phyloP scores from a whole-genome alignment of 2,797 vertebrate species.

The Gila robusta region DNA sequence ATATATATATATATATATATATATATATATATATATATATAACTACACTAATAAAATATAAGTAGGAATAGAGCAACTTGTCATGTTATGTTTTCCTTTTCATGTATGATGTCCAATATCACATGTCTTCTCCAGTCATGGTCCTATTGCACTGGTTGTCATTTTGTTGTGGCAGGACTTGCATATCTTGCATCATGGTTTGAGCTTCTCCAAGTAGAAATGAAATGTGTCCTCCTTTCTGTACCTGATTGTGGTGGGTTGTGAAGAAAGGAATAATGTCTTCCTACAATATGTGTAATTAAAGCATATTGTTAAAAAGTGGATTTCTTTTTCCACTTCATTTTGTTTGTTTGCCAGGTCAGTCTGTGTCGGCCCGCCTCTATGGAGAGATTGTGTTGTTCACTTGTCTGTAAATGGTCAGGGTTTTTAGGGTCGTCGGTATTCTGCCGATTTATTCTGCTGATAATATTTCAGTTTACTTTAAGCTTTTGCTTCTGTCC shows the following conservation, averaged over 20 bases:
- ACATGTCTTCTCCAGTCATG: not conserved
- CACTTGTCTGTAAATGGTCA: too few species aligned
- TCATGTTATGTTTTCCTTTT: not conserved
- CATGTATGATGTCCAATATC: not conserved
- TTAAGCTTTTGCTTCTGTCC: not conserved
- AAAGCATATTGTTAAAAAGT: not conserved
- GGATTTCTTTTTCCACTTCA: not conserved
- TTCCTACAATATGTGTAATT: not conserved
- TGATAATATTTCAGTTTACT: not conserved
- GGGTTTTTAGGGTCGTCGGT: too few species aligned
- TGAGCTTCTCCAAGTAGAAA: not conserved
- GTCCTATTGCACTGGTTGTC: not conserved
- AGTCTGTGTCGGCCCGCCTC: not conserved
- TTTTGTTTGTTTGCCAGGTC: not conserved
- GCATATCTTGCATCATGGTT: not conserved
- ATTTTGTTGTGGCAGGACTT: not conserved
- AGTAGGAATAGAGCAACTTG: not conserved
- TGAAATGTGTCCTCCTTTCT: not conserved
- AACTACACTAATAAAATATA: conserved; percentile 13
- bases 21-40: too few species aligned
- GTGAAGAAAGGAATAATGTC: not conserved
- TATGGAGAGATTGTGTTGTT: not conserved
- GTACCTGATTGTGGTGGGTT: not conserved
- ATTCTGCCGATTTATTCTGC: too few species aligned
- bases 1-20: too few species aligned